phyloP scores from a whole-genome alignment of 2,888 invertebrate genomes.

The Hetaerina titia region DNA sequence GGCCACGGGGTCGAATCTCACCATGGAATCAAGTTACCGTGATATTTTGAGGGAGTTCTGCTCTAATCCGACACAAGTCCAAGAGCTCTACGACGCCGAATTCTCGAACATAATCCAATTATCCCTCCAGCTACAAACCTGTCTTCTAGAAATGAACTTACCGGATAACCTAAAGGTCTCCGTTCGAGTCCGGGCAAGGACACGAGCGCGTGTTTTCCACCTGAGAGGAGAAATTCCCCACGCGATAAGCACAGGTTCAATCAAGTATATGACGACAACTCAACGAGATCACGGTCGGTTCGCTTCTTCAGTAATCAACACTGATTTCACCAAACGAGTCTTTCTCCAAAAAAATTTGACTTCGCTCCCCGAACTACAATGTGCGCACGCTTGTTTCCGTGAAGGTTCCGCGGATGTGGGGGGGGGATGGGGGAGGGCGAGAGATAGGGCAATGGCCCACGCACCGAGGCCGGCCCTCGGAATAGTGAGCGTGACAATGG shows the following conservation, averaged over 20 bases:
- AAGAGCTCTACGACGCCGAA: too few relatives aligned
- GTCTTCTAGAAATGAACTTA: too few relatives aligned
- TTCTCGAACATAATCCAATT: too few relatives aligned
- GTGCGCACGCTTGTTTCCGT: not conserved
- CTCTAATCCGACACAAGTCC: too few relatives aligned
- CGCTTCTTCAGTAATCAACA: not conserved
- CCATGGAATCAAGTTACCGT: too few relatives aligned
- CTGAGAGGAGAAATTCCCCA: not conserved
- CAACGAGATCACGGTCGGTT: too few relatives aligned
- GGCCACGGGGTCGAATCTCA: too few relatives aligned
- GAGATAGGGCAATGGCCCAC: not conserved
- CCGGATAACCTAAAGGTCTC: not conserved
- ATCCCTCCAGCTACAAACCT: too few relatives aligned
- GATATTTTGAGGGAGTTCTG: too few relatives aligned
- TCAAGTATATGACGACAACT: too few relatives aligned
- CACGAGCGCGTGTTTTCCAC: not conserved
- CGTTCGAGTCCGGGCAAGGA: not conserved
- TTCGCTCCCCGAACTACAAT: not conserved
- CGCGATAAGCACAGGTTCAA: too few relatives aligned
- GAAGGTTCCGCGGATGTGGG: not conserved
- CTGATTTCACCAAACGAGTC: not conserved
- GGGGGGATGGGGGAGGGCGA: not conserved
- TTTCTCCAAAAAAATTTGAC: not conserved
- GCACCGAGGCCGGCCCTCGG: slow-evolving; percentile 37
- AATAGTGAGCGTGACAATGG: not conserved